Evolutionary conservation across 2,113 vertebrate genomes (phyloP), one percentile per base, ranked within the genome.

Genomic region (Copsychus sechellarum): DNA sequence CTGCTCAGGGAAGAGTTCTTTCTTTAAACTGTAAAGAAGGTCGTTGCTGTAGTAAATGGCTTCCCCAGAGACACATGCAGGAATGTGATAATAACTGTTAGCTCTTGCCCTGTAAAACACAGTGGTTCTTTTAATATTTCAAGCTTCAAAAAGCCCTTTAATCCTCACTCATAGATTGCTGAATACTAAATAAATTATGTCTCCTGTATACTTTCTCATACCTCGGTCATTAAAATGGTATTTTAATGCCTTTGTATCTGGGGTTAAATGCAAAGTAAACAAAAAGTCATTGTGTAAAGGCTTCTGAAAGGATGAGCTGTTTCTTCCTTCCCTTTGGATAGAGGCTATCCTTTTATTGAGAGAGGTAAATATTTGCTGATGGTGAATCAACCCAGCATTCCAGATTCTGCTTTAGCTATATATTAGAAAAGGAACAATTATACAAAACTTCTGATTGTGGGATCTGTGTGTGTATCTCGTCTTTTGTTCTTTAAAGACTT

Each of bases 251-350:
- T 47, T 47, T 53, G 5, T 51, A 50, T 42, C 31, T 60, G 47
- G 85, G 31, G 24, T 61, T 50, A 82, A 50, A 54, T 70, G 8
- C 33, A 71, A 70, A 88, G 31, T 48, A 69, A 73, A 51, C 53
- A 92, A 56, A 50, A 83, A 20, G 31, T 57, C n/a, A 21, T 10
- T 36, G 26, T 29, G 14, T 67, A 45, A 56, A 53, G 26, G 47
- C 43, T 51, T 64, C n/a, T 70, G 42, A 89, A 70, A 78, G 25
- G 34, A 33, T 13, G 48, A 51, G 69, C 19, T 34, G 1, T 12
- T 88, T 54, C 36, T 90, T 81, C 53, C 86, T 81, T 93, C 28
- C n/a, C 14, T 33, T 57, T 81, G 98, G 98, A 94, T 98, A 60
- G 95, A 98, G 65, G 98, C 96, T 69, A 29, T 36, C 26, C 20